Evolutionary conservation across 2,888 invertebrate species (phyloP).

Genomic region (Drosophila mettleri): DNA sequence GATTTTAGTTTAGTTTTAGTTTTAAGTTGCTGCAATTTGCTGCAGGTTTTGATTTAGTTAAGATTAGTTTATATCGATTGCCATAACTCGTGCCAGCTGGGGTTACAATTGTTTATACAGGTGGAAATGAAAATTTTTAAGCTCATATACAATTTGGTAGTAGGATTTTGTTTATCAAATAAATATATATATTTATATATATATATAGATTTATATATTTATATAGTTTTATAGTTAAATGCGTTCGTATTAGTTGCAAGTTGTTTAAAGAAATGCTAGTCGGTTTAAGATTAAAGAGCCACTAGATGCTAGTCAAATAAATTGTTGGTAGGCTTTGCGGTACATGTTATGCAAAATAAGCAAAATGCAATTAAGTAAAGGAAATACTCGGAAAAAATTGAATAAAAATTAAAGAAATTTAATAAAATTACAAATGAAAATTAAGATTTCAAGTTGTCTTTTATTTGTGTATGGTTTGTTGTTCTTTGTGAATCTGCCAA

Average conservation of each 20-base stretch:
- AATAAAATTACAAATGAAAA: slow-evolving; percentile 9
- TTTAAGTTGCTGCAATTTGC: slow-evolving; percentile 41
- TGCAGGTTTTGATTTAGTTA: slow-evolving; percentile 45
- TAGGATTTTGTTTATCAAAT: slow-evolving; percentile 38
- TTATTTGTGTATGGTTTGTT: slow-evolving; percentile 37
- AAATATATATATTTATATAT: slow-evolving; percentile 33
- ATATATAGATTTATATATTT: slow-evolving; percentile 23
- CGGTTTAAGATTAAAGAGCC: slow-evolving; percentile 68
- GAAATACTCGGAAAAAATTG: slow-evolving; percentile 26
- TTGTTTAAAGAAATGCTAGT: slow-evolving; percentile 67
- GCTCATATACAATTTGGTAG: slow-evolving; percentile 61
- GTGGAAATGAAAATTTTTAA: slow-evolving; percentile 66
- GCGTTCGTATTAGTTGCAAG: slow-evolving; percentile 57
- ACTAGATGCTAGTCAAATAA: slow-evolving; percentile 76
- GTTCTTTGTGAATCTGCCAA: slow-evolving; percentile 45
- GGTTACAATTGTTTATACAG: slow-evolving; percentile 80
- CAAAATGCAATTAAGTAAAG: slow-evolving; percentile 71
- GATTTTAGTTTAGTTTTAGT: slow-evolving; percentile 17
- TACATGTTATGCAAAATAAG: slow-evolving; percentile 68
- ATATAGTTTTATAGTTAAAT: slow-evolving; percentile 36
- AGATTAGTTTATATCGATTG: slow-evolving; percentile 66
- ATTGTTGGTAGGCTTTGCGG: slow-evolving; percentile 67
- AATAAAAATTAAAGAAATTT: slow-evolving; percentile 5
- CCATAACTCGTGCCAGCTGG: slow-evolving; percentile 86
- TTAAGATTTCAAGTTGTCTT: slow-evolving; percentile 29